Conservation (phyloP, 2,888 invertebrate genomes). For the Apamea sordens region DNA sequence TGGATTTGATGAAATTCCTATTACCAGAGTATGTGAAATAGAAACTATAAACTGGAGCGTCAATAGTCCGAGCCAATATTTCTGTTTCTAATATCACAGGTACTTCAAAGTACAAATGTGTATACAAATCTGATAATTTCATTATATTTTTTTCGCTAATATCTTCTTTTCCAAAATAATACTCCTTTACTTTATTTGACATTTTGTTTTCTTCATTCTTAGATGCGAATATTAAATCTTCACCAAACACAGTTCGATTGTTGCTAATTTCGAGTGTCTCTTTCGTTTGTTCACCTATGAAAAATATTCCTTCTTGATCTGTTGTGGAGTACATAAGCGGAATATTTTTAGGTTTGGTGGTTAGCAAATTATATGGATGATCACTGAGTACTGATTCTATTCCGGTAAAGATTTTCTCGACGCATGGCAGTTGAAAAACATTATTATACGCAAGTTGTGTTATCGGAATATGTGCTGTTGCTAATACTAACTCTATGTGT, state of each 20-base stretch:
- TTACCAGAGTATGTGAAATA: constrained; percentile 81
- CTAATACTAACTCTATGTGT: constrained; percentile 72
- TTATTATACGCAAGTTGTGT: constrained; percentile 74
- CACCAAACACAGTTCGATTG: constrained; percentile 77
- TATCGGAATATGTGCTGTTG: constrained; percentile 74
- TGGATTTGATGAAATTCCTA: constrained; percentile 79
- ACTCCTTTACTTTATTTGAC: constrained; percentile 75
- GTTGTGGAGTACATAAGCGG: constrained; percentile 79
- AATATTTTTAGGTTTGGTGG: constrained; percentile 74
- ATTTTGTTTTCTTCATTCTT: constrained; percentile 71
- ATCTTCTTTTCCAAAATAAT: constrained; percentile 86
- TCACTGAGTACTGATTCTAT: constrained; percentile 79
- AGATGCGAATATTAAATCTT: constrained; percentile 80
- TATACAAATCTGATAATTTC: constrained; percentile 80
- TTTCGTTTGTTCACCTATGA: constrained; percentile 64
- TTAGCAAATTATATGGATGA: constrained; percentile 79
- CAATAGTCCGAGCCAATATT: constrained; percentile 63
- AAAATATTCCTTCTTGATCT: constrained; percentile 80
- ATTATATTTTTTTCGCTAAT: constrained; percentile 75
- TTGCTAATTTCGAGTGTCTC: constrained; percentile 73
- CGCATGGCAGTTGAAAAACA: constrained; percentile 74
- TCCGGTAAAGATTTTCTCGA: constrained; percentile 78
- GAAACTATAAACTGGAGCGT: constrained; percentile 79
- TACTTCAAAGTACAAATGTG: constrained; percentile 82
- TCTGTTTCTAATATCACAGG: constrained; percentile 80